These are phyloP conservation scores for Onychorhynchus coronatus DNA, from an alignment of 2,113 vertebrate species.

Conservation along the genomic window DNA sequence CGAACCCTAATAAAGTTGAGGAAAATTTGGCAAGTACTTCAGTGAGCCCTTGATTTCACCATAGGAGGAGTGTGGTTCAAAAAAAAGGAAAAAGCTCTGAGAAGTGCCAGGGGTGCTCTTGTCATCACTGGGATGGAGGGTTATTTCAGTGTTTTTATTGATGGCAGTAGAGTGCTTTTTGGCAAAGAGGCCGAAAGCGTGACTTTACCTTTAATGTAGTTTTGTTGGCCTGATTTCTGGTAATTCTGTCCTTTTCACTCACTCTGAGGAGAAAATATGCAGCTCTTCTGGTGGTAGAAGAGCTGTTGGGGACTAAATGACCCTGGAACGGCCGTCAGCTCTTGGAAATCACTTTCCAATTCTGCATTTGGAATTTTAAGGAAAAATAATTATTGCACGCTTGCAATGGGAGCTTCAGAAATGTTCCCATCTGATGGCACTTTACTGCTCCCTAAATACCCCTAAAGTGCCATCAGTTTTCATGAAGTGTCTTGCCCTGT, in stretches of 20 bases:
- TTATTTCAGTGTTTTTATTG: neutral
- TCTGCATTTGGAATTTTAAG: neutral
- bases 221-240: neutral
- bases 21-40: constrained; percentile 23
- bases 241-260: neutral
- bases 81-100: neutral
- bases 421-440: neutral
- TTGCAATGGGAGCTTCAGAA: neutral
- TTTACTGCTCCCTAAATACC: neutral
- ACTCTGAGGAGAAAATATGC: neutral
- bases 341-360: neutral
- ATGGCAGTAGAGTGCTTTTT: neutral
- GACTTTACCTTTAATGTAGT: neutral
- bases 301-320: neutral
- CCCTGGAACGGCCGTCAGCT: neutral
- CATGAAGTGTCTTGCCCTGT: neutral
- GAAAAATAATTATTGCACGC: neutral
- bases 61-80: neutral
- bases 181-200: neutral
- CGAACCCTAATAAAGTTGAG: neutral
- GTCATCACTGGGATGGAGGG: constrained; percentile 3
- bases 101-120: neutral
- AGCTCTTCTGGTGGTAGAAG: neutral
- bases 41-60: neutral
- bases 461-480: neutral